A percentile compares a stretch with the other conserved stretches of the same genome.
These are phyloP conservation scores for Drosophila miranda DNA, from an alignment of 1,140 invertebrate species.

Conservation along the genomic window DNA sequence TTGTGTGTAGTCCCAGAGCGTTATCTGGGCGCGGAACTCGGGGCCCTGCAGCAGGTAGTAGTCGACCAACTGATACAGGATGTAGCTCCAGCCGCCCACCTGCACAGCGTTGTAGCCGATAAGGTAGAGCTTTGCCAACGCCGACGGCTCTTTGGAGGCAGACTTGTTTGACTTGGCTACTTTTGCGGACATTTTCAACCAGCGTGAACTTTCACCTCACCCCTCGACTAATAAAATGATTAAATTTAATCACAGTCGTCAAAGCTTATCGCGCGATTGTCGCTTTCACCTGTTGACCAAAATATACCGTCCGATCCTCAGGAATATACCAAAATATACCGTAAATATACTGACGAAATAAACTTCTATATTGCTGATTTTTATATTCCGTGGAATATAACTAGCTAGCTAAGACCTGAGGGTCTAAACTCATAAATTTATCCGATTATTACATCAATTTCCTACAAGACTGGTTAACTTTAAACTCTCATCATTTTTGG, in stretches of 20 bases:
- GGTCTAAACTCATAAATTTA: no score
- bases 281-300: constrained; percentile 57
- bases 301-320: no score
- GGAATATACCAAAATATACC: no score
- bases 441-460: no score
- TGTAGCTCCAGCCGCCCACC: constrained; percentile 87
- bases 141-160: constrained; percentile 60
- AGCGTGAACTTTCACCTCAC: constrained; percentile 67
- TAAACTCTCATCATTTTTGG: no score
- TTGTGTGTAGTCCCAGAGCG: constrained; percentile 88
- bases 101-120: constrained; percentile 84
- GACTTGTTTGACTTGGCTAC: constrained; percentile 58
- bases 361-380: no score
- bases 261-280: constrained; percentile 39
- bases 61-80: constrained; percentile 86
- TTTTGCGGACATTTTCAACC: constrained; percentile 60
- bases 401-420: no score
- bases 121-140: constrained; percentile 83
- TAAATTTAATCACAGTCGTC: constrained; percentile 49
- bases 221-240: constrained; percentile 32
- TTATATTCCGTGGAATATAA: no score
- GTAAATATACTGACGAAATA: no score
- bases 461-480: no score
- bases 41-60: constrained; percentile 83
- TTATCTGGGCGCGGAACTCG: constrained; percentile 67